phyloP scores from a whole-genome alignment of 2,113 vertebrate species.

The Phalacrocorax brasilianus region DNA sequence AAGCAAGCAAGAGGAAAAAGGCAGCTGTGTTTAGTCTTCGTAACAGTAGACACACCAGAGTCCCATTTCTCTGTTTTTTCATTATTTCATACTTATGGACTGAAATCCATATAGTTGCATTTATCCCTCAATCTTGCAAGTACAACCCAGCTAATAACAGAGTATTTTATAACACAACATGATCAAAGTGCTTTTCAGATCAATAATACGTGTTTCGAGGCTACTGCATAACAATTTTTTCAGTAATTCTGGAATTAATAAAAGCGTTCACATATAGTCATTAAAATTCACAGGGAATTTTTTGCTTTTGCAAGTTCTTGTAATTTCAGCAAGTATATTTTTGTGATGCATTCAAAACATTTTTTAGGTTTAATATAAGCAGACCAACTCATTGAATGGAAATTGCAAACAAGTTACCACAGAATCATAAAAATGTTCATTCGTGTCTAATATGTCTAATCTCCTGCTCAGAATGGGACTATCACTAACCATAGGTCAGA shows the following conservation, averaged over 20 bases:
- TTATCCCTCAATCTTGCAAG: background rate
- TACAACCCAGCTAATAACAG: background rate
- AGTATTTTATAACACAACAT: background rate
- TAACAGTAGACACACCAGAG: background rate
- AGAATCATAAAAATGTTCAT: background rate
- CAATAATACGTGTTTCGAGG: background rate
- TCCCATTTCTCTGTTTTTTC: background rate
- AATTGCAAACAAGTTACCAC: background rate
- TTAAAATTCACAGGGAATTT: background rate
- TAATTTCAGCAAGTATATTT: background rate
- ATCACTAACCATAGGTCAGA: background rate
- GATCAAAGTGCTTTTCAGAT: background rate
- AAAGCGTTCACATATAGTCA: background rate
- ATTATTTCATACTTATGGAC: background rate
- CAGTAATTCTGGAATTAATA: background rate
- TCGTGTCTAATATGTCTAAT: background rate
- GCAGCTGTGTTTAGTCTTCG: background rate
- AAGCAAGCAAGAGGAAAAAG: slow-evolving; percentile 38
- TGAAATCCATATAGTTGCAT: background rate
- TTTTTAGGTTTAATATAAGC: background rate
- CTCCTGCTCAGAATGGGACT: background rate
- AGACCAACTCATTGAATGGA: background rate
- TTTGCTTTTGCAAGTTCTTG: background rate
- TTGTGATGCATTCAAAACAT: background rate
- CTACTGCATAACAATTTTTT: background rate